Base-by-base conservation (phyloP, 30 jellyfish, hydroid and myxozoan genomes). In the Rhopilema esculentum region DNA sequence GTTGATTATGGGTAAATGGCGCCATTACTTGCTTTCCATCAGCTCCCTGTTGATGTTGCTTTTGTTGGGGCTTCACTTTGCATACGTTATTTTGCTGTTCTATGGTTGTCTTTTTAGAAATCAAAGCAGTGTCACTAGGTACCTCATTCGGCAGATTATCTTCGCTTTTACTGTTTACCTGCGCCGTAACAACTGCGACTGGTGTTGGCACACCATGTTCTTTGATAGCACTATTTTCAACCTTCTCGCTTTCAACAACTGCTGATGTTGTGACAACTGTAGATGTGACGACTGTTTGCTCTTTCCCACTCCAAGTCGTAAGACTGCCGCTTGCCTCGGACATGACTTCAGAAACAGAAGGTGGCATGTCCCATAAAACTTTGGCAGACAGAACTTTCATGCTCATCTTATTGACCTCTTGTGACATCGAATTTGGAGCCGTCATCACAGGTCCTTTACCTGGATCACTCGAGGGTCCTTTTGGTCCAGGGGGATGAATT, bases 381-480 rank as follows among this genome's bases (percentile, higher is more conserved):
- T 86, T 89, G 24, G 97, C 85, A 26, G 91, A 73, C 16, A 88
- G 89, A n/a, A 94, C 91, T 51, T 88, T 85, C 91, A 40, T 75
- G 79, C 96, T 94, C 92, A 94, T 79, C 26, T 94, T 97, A 48
- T 50, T 93, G 64, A 89, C 88, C 51, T 94, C 98, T 66, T 94
- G 98, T 26, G 97, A 82, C 92, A 94, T 83, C 19, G 92, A 72
- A 69, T 75, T 83, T 0, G 96, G 96, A n/a, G 62, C 90, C 0
- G 92, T 48, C 63, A 71, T 51, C 17, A 83, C 74, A 1, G 97
- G 93, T 24, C 90, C 91, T 40, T 86, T 90, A 25, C 98, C 98
- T 25, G 98, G 98, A 77, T 94, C 98, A 85, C 98, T 94, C 6
- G 98, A 94, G 6, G 98, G 98, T 7, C 98, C 98, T 19, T 85